Conservation (phyloP, 2,888 invertebrate species). For the Rhingia campestris region DNA sequence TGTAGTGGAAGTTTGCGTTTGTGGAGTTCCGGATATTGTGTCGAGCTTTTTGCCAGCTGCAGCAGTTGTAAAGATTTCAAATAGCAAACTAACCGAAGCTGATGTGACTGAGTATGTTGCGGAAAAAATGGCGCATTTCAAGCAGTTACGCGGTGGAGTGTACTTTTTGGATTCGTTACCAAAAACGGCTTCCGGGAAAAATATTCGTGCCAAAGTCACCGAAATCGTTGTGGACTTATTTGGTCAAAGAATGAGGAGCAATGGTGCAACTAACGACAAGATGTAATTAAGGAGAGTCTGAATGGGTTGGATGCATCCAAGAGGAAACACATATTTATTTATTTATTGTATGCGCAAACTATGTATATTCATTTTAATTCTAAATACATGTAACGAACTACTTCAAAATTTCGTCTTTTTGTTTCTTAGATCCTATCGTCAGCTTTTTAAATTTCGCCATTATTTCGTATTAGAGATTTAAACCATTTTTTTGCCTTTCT, state of each 20-base stretch:
- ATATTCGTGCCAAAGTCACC: slow-evolving; percentile 63
- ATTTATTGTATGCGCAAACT: no score
- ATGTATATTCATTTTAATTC: no score
- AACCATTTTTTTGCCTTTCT: no score
- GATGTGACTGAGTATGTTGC: slow-evolving; percentile 66
- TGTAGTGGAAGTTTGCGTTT: slow-evolving; percentile 73
- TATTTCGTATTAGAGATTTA: no score
- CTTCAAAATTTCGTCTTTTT: no score
- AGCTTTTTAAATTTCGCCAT: no score
- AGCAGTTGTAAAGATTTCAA: slow-evolving; percentile 59
- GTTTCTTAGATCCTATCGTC: no score
- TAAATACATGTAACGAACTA: no score
- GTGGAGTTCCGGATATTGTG: slow-evolving; percentile 73
- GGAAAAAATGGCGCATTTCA: slow-evolving; percentile 74
- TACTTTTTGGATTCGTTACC: slow-evolving; percentile 73
- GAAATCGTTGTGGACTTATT: slow-evolving; percentile 54
- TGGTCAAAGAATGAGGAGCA: background rate
- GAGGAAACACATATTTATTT: no score
- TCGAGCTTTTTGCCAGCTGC: slow-evolving; percentile 73
- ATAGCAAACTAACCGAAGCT: slow-evolving; percentile 51
- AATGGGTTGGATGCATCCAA: no score
- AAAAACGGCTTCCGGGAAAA: slow-evolving; percentile 75
- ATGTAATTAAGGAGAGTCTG: background rate
- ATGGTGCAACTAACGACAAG: background rate
- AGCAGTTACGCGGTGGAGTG: slow-evolving; percentile 75